Conservation (phyloP, 2,113 vertebrate species). For the Solea solea region DNA sequence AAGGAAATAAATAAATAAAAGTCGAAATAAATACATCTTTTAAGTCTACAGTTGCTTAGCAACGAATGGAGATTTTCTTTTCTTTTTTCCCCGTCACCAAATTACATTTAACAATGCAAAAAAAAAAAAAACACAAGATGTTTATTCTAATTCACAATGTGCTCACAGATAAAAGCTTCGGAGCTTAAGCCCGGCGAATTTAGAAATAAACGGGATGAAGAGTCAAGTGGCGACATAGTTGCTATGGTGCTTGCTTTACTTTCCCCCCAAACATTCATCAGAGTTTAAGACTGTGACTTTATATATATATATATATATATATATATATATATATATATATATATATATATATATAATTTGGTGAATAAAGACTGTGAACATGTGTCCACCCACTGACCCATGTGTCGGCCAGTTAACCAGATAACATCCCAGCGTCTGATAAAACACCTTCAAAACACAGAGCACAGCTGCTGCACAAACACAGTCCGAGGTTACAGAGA, state of each 20-base stretch:
- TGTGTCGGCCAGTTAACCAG: too few relatives aligned
- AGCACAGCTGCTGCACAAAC: too few relatives aligned
- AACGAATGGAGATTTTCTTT: constrained; percentile 57
- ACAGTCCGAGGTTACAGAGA: too few relatives aligned
- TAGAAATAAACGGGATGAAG: constrained; percentile 3
- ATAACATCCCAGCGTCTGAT: too few relatives aligned
- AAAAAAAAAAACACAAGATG: constrained; percentile 18
- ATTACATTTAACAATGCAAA: constrained; percentile 28
- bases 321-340: too few relatives aligned
- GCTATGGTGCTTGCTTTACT: neutral
- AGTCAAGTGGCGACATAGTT: neutral
- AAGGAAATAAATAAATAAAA: constrained; percentile 17
- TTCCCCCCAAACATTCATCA: too few relatives aligned
- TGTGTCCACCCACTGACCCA: too few relatives aligned
- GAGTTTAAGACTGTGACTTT: too few relatives aligned
- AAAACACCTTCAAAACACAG: too few relatives aligned
- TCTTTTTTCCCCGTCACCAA: constrained; percentile 24
- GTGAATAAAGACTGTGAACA: too few relatives aligned
- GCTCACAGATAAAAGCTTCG: constrained; percentile 8
- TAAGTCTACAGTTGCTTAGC: constrained; percentile 59
- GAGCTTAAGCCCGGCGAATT: neutral
- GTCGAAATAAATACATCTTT: constrained; percentile 17
- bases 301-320: too few relatives aligned
- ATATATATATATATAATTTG: too few relatives aligned
- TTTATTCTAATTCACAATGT: constrained; percentile 24